Base-by-base conservation (phyloP, 2,888 invertebrate species). In the Chamaedrilus cognettii region DNA sequence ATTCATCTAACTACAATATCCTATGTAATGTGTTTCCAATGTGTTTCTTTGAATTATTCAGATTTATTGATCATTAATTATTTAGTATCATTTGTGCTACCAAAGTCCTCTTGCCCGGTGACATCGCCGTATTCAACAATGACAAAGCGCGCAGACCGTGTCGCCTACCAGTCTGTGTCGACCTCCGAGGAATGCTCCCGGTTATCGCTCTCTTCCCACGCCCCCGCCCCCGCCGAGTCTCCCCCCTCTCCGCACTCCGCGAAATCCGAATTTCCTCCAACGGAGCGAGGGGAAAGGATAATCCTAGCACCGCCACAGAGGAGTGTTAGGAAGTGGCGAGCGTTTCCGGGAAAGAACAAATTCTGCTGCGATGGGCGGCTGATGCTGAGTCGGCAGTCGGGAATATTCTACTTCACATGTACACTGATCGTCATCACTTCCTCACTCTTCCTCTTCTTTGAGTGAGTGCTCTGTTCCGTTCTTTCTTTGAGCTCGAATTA, bases 361-460 rank as follows among this genome's bases (percentile, higher is more conserved):
- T 98, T 98, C 87, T 96, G 92, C 87, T 99, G 97, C 87, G 91
- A 96, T 88, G 99, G 99, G 65, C 89, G 96, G 79, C 89, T 98
- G 74, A 96, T 99, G 92, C 96, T 96, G 88, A 96, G 97, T 80
- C 93, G 93, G 78, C 91, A 94, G 84, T 93, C 94, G 73, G 94
- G 96, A 81, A 93, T 98, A 80, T 96, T 99, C 87, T 90, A 92
- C 85, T 89, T 99, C 81, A 98, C 98, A 78, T 90, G 98, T 81
- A 90, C 91, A 82, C 89, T 99, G 74, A 94, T 99, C 80, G 90
- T 93, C 75, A 91, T 91, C 83, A 98, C 98, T 71, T 93, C 94
- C 86, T 90, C 91, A 80, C 87, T 97, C 79, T 99, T 98, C 88
- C 97, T 98, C 87, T 91, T 91, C 76, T 97, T 95, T 87, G 98